Conservation (phyloP, 2,888 invertebrate genomes). For the Rhorus exstirpatorius region DNA sequence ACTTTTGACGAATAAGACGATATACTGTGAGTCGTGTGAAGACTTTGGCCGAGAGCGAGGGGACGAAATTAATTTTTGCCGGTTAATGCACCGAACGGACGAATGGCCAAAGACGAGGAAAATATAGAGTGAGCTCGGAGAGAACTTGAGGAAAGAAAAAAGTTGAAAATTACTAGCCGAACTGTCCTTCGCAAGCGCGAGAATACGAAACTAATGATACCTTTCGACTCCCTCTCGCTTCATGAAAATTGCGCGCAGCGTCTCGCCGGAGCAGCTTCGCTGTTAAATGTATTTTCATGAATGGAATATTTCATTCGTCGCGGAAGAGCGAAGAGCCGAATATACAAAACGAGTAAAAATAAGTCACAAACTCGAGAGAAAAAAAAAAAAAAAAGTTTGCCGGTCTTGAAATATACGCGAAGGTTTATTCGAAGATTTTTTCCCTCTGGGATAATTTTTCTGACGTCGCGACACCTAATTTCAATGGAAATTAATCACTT, state of each 20-base stretch:
- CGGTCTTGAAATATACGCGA: conserved; percentile 1
- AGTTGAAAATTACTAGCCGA: conserved; percentile 40
- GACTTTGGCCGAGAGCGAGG: conserved; percentile 36
- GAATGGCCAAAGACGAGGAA: conserved; percentile 11
- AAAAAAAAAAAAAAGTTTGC: conserved; percentile 12
- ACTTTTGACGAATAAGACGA: conserved; percentile 47
- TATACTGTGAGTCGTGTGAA: conserved; percentile 51
- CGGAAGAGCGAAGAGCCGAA: neutral
- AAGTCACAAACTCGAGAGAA: conserved; percentile 4
- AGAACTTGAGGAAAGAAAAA: too few species aligned
- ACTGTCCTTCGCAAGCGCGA: neutral
- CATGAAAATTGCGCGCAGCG: neutral
- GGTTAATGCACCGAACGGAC: conserved; percentile 20
- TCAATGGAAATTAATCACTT: too few species aligned
- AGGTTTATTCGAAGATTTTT: neutral
- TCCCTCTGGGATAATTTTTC: too few species aligned
- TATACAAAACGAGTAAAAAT: neutral
- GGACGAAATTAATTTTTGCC: conserved; percentile 28
- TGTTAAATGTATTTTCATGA: conserved; percentile 53
- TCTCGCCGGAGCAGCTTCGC: too few species aligned
- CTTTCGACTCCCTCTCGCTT: conserved; percentile 54
- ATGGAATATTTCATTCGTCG: conserved; percentile 55
- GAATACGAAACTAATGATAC: conserved; percentile 61
- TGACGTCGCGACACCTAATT: too few species aligned
- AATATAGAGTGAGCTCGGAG: too few species aligned